Evolutionary conservation across 2,113 vertebrate genomes (phyloP).

Genomic region (Leiothrix lutea): DNA sequence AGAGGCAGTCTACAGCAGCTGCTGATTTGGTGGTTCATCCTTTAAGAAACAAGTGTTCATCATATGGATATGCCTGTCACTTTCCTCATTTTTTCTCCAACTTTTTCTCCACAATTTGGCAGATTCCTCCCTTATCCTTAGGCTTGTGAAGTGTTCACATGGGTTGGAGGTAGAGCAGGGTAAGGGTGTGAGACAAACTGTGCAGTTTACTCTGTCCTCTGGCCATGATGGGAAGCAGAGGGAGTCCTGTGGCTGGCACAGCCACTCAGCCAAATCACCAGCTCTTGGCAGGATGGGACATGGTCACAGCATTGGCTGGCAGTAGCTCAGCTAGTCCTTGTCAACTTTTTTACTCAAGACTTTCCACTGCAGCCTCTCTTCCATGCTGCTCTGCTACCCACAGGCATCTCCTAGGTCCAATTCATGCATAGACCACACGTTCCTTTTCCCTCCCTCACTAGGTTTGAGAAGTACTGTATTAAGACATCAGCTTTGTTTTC

Average conservation of each 20-base stretch:
- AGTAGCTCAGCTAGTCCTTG: not conserved
- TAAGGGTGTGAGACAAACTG: not conserved
- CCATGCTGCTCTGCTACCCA: not conserved
- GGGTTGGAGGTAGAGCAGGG: not conserved
- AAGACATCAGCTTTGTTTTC: not conserved
- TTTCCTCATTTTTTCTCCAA: not conserved
- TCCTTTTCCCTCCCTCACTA: not conserved
- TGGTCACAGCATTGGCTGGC: not conserved
- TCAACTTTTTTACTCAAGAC: not conserved
- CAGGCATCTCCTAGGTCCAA: fast-evolving
- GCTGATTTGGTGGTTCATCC: not conserved
- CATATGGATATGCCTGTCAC: not conserved
- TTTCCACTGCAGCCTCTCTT: not conserved
- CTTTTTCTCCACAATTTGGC: not conserved
- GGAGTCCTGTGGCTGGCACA: not conserved
- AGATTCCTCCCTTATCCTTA: not conserved
- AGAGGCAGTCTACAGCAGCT: not conserved
- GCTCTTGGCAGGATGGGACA: fast-evolving
- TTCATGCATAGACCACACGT: not conserved
- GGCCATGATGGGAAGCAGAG: not conserved
- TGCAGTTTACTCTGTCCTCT: not conserved
- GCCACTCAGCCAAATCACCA: not conserved
- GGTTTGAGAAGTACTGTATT: not conserved
- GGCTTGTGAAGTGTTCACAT: not conserved
- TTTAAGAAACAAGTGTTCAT: not conserved